Base-by-base conservation (phyloP, 2,797 vertebrate genomes). In the Ceyx erithaca region DNA sequence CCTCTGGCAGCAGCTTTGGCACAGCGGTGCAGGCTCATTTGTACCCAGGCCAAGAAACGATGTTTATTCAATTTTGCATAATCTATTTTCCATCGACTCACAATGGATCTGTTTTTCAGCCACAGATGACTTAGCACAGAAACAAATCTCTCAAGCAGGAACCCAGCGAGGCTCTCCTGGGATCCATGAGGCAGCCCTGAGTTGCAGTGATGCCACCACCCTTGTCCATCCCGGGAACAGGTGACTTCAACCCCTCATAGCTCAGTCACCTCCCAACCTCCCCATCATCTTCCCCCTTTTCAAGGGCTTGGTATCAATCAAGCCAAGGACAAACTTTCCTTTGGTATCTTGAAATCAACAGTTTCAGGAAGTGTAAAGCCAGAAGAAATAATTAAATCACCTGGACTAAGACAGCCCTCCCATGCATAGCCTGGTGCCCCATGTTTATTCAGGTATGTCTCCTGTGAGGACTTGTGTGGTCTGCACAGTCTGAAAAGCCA, bases 1-100 rank as follows among this genome's bases (percentile, higher is more conserved):
- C 67, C 59, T 63, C 78, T 66, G 69, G 88, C 69, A 66, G 89
- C 86, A 69, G 78, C 86, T 59, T 51, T 73, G 78, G 83, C 80
- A 71, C 54, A 57, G 72, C 6, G 5, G 73, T 28, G 79, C 52
- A 75, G 78, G 68, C 81, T 66, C 64, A 78, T 85, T 43, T 96
- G 93, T 83, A 85, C 62, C 64, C n/a, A 0, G 28, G 89, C 96
- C 96, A 94, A 95, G 92, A 85, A 89, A 77, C 8, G 10, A 94
- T 70, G 94, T 78, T 94, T 88, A 95, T 89, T 97, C 92, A 93
- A 89, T 87, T 90, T 78, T 66, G 1, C 62, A 59, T 83, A 87
- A 94, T 96, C 93, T 90, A 86, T 91, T 96, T 95, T 94, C 94
- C 93, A 95, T 88, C 70, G 72, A 89, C 90, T 89, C 67, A 86